Conservation (phyloP, 2,888 invertebrate genomes). For the Rosalia funebris region DNA sequence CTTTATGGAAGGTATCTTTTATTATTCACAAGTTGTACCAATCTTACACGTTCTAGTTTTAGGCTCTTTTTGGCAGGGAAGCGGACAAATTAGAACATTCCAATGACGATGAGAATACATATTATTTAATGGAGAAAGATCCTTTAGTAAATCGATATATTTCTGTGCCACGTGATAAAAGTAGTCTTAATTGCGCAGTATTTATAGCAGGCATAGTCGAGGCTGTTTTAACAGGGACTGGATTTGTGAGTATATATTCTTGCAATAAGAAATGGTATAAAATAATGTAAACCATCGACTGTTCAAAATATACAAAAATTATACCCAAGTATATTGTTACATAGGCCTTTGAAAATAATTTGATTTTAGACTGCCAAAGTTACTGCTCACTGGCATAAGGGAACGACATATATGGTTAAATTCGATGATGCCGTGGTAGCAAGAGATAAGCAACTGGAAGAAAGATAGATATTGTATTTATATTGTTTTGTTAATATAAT, state of each 20-base stretch:
- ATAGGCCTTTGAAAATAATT: neutral
- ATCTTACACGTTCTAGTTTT: constrained; percentile 50
- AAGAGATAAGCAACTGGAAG: constrained; percentile 91
- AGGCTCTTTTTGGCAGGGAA: constrained; percentile 96
- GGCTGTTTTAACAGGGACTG: constrained; percentile 91
- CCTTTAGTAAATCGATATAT: constrained; percentile 95
- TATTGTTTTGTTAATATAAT: neutral
- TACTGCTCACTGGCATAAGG: constrained; percentile 99
- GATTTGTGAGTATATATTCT: constrained; percentile 86
- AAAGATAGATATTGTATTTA: constrained; percentile 67
- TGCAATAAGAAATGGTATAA: too few relatives aligned
- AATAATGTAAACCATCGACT: too few relatives aligned
- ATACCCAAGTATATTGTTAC: too few relatives aligned
- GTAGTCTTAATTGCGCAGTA: constrained; percentile 96
- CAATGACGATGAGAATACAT: constrained; percentile 97
- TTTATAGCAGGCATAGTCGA: constrained; percentile 98
- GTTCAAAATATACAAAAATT: too few relatives aligned
- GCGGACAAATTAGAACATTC: constrained; percentile 98
- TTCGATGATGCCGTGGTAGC: constrained; percentile 93
- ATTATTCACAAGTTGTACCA: too few relatives aligned
- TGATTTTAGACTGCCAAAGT: constrained; percentile 93
- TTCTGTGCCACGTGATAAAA: constrained; percentile 97
- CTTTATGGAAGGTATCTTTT: constrained; percentile 94
- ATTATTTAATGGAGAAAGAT: constrained; percentile 98
- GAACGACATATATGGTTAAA: constrained; percentile 98